Base-by-base conservation (phyloP, 2,888 invertebrate species). In the Baccha elongata region DNA sequence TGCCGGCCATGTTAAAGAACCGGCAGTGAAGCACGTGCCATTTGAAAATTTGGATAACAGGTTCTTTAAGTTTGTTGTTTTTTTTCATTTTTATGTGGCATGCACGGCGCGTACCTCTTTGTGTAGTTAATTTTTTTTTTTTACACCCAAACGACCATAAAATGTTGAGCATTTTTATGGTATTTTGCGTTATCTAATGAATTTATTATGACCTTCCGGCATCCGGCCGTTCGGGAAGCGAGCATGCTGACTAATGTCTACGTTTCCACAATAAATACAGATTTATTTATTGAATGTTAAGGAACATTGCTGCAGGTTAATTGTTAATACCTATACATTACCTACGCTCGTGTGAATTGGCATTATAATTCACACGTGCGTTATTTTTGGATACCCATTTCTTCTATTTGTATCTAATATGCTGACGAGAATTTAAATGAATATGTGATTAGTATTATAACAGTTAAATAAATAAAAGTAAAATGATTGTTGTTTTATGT, bases 21-120 rank as follows among this genome's bases (percentile, higher is more conserved):
- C 64, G 55, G 50, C 55, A 55, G 21, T 42, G 52, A 11, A 75
- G 80, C 80, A 81, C 80, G 80, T 81, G 80, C 65, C 60, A 32
- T 65, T 71, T 40, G 40, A 23, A 35, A 26, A 35, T 58, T 58
- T 58, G 44, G 40, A 35, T 58, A 74, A 55, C 55, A 40, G 62
- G 42, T 53, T 69, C 40, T 62, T 68, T 60, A 10, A 21, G 5
- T 19, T 50, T 53, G 8, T 65, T 73, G 60, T 42, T 32, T 17
- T 19, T 23, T 3, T 42, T 46, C 58, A 75, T 65, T 55, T 68
- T 64, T 65, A 48, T 55, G 37, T 37, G 17, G n/a, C 0, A 35
- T 4, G n/a, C n/a, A n/a, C n/a, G n/a, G n/a, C n/a, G 58, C 40
- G 35, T 55, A 21, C 1, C 21, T 37, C 7, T 1, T 0, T 19